Conservation (phyloP, 1,140 invertebrate species). For the Helicoverpa zea region DNA sequence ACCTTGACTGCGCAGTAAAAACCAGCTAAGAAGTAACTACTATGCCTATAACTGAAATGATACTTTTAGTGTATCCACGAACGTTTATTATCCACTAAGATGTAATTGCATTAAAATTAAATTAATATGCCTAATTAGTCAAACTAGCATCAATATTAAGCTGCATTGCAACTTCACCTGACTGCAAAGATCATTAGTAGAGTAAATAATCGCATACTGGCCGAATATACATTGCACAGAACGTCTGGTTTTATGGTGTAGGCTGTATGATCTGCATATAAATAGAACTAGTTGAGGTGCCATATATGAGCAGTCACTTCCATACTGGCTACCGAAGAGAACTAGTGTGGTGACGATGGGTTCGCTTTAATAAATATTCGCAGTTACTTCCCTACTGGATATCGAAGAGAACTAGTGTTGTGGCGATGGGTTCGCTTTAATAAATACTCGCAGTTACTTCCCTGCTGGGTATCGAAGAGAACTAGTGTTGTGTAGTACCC, state of each 20-base stretch:
- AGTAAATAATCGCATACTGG: not conserved
- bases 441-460: too few species aligned
- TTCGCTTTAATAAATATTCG: not conserved
- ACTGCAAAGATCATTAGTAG: not conserved
- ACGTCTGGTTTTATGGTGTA: too few species aligned
- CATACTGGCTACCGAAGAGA: not conserved
- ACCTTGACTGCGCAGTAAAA: not conserved
- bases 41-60: too few species aligned
- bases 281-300: not conserved
- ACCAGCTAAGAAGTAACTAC: not conserved
- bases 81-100: too few species aligned
- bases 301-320: too few species aligned
- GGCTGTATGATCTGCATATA: too few species aligned
- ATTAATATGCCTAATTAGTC: too few species aligned
- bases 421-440: too few species aligned
- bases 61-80: too few species aligned
- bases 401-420: not conserved
- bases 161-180: too few species aligned
- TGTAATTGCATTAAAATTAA: too few species aligned
- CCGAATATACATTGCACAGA: not conserved
- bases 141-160: too few species aligned
- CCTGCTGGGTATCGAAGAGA: not conserved
- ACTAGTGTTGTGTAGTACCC: not conserved
- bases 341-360: conserved; percentile 5
- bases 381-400: not conserved